Evolutionary conservation across 2,797 vertebrate genomes (phyloP).

Genomic region (Nyctalus aviator): DNA sequence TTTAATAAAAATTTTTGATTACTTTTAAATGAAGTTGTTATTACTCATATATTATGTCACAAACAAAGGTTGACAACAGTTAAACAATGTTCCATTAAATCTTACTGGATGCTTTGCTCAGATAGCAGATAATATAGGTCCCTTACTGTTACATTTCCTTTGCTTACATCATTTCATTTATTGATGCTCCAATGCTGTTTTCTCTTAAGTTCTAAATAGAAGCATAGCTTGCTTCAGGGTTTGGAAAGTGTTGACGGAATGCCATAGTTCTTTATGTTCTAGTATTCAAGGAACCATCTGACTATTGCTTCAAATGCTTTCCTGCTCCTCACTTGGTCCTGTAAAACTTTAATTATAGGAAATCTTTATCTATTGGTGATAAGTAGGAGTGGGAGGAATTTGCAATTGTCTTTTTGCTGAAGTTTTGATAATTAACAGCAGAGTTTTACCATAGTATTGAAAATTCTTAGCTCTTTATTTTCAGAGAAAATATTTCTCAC

Average conservation of each 20-base stretch:
- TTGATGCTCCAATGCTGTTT: not conserved
- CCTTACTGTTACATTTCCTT: not conserved
- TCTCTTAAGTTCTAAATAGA: conserved; percentile 2
- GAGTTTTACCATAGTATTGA: not conserved
- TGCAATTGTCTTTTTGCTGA: not conserved
- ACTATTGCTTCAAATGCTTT: not conserved
- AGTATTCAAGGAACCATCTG: not conserved
- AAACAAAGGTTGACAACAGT: not conserved
- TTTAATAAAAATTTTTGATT: not conserved
- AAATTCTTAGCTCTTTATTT: not conserved
- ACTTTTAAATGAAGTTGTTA: not conserved
- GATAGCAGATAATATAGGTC: not conserved
- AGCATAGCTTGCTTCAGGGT: not conserved
- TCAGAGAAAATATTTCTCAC: not conserved
- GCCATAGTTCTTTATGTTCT: not conserved
- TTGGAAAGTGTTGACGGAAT: not conserved
- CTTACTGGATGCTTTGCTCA: not conserved
- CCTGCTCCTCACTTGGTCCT: not conserved
- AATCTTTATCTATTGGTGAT: not conserved
- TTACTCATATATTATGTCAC: not conserved
- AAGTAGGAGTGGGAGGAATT: not conserved
- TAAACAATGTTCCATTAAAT: not conserved
- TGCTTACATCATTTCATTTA: not conserved
- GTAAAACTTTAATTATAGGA: not conserved
- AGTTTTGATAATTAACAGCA: not conserved